Evolutionary conservation across 2,888 invertebrate genomes (phyloP), one percentile per base, ranked within the genome.

Genomic region (Laspeyria flexula): DNA sequence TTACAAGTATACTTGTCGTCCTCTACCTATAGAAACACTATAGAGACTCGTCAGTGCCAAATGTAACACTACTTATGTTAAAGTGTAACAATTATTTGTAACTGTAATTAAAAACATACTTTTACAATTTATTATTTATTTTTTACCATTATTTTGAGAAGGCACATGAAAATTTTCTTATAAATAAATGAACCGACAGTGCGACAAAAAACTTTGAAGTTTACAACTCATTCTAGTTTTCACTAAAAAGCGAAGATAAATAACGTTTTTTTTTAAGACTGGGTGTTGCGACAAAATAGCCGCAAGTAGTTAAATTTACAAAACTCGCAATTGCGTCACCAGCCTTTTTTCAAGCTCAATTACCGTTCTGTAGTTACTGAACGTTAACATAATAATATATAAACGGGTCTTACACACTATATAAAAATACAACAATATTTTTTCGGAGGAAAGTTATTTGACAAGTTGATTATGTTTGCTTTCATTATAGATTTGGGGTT

Each of bases 101-200:
- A 83, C 80, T 82, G 86, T 86, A 78, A 81, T 81, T 77, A 79
- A 86, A 85, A 88, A 85, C 74, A 75, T 79, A 79, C 75, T 75
- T 81, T 85, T 81, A 86, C 79, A 81, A 75, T 83, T 83, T 83
- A 79, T 61, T 60, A 55, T 73, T 81, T 80, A 70, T 72, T 75
- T 75, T 83, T 81, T 73, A 81, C 76, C 79, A 85, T 83, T 82
- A 86, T 79, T 85, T 84, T 90, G 87, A 87, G 88, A 92, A 92
- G 92, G 92, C 92, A 92, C 92, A 91, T 92, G 91, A 87, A 90
- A 89, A 81, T 85, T 85, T 61, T 71, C 86, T 89, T 91, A 90
- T 71, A 81, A 89, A 89, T 77, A 86, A 89, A 91, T 82, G 74
- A 86, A 86, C 77, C 67, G 71, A 75, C 67, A 73, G 67, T 73